These are phyloP conservation scores for Hydriomena furcata DNA, from an alignment of 2,888 invertebrate species.

Conservation along the genomic window DNA sequence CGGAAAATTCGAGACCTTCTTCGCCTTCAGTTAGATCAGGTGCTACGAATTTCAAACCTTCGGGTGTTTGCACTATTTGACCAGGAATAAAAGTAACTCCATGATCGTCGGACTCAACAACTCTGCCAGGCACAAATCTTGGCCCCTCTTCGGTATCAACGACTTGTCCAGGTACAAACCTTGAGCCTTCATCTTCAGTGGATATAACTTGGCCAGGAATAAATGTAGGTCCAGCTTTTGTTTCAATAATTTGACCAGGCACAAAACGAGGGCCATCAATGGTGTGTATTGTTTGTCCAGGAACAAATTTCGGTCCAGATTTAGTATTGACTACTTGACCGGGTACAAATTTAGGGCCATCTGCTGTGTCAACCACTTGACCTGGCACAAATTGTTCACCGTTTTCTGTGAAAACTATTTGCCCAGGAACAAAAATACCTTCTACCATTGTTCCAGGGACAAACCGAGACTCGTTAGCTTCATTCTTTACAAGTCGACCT, in stretches of 20 bases:
- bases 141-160: slow-evolving; percentile 89
- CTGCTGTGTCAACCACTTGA: slow-evolving; percentile 87
- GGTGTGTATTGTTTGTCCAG: slow-evolving; percentile 89
- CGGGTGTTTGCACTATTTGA: slow-evolving; percentile 89
- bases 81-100: slow-evolving; percentile 90
- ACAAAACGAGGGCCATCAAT: slow-evolving; percentile 89
- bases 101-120: slow-evolving; percentile 87
- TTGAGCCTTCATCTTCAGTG: slow-evolving; percentile 84
- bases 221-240: slow-evolving; percentile 89
- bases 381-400: slow-evolving; percentile 89
- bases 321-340: slow-evolving; percentile 90
- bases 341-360: slow-evolving; percentile 89
- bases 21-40: slow-evolving; percentile 87
- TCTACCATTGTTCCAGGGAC: slow-evolving; percentile 88
- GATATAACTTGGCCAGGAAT: slow-evolving; percentile 90
- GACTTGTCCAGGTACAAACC: slow-evolving; percentile 87
- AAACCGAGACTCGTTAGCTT: slow-evolving; percentile 85
- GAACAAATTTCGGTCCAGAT: slow-evolving; percentile 85
- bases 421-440: slow-evolving; percentile 87
- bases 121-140: slow-evolving; percentile 88
- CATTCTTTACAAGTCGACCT: slow-evolving; percentile 85
- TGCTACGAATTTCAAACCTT: slow-evolving; percentile 87
- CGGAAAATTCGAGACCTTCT: slow-evolving; percentile 87
- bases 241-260: slow-evolving; percentile 90
- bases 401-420: slow-evolving; percentile 86